phyloP scores from a whole-genome alignment of 2,888 invertebrate species.

The Rhyacophila evoluta region DNA sequence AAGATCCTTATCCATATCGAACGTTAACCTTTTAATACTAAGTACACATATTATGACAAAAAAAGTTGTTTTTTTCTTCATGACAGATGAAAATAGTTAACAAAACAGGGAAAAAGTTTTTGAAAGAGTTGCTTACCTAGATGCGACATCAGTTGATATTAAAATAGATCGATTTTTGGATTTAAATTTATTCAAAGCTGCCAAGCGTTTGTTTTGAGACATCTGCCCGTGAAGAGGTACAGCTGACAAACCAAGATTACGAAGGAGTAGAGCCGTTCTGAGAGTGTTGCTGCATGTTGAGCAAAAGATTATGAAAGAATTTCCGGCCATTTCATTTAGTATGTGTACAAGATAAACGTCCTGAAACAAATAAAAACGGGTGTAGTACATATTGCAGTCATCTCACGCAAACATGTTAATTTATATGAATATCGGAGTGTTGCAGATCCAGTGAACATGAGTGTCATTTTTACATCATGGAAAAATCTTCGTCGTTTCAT shows the following conservation, averaged over 20 bases:
- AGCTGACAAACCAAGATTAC: slow-evolving; percentile 92
- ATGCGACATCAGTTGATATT: slow-evolving; percentile 98
- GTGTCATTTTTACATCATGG: too few relatives aligned
- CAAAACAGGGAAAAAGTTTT: slow-evolving; percentile 24
- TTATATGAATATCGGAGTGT: too few relatives aligned
- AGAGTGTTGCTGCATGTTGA: slow-evolving; percentile 94
- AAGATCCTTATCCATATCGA: too few relatives aligned
- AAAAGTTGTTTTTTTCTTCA: too few relatives aligned
- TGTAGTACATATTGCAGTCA: too few relatives aligned
- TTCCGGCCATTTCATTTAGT: slow-evolving; percentile 94
- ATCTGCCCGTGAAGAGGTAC: slow-evolving; percentile 99
- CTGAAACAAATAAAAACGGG: slow-evolving; percentile 64
- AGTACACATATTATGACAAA: too few relatives aligned
- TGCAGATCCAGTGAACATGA: too few relatives aligned
- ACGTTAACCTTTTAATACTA: too few relatives aligned
- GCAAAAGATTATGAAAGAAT: slow-evolving; percentile 97
- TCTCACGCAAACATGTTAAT: too few relatives aligned
- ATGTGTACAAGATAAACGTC: slow-evolving; percentile 97
- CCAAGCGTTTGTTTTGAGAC: slow-evolving; percentile 96
- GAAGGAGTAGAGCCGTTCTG: slow-evolving; percentile 86
- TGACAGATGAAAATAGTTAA: too few relatives aligned
- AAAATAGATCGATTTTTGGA: slow-evolving; percentile 93
- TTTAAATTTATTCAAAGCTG: slow-evolving; percentile 96
- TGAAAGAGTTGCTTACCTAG: slow-evolving; percentile 78
- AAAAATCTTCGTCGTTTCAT: too few relatives aligned